Base-by-base conservation (phyloP, 2,888 invertebrate species). In the Antheraea assamensis region DNA sequence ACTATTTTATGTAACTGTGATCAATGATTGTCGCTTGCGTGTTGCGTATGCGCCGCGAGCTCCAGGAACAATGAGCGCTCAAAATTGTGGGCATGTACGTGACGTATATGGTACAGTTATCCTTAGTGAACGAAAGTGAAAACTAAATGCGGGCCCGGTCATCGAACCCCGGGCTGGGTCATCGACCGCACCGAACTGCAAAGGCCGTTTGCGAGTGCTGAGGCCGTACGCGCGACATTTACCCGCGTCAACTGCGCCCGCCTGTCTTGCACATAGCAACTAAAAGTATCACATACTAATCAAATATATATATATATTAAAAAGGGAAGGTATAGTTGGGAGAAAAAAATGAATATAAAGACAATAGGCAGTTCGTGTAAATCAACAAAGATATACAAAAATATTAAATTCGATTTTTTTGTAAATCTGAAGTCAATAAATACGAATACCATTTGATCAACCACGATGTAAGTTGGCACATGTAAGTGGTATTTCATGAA, bases 101-200 rank as follows among this genome's bases (percentile, higher is more conserved):
- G 91, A 92, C 91, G 90, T 91, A 88, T 88, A 86, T 90, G 89
- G 90, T 92, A 94, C 94, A 92, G 94, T 94, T 94, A 94, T 94
- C 94, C 94, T 94, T 94, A 92, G 91, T 90, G 87, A 93, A 93
- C 90, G 94, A 94, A 94, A 94, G 94, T 94, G 94, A 94, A 94
- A 94, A 93, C 92, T 92, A 92, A 91, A 92, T 91, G 91, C 90
- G 90, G 90, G 91, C 82, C 83, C 89, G 93, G 93, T 91, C 93
- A 90, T 85, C 87, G 92, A 93, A 90, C 94, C 30, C 87, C 85
- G 78, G 79, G 80, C 83, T 78, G 90, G 94, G 92, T 94, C 94
- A 90, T 89, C 88, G 94, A 93, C 94, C 94, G 93, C 89, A 83
- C 91, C 92, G 89, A 92, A 93, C 93, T 93, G 93, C 94, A 94